Base-by-base conservation (phyloP, 2,113 vertebrate species). In the Phyllostomus discolor region DNA sequence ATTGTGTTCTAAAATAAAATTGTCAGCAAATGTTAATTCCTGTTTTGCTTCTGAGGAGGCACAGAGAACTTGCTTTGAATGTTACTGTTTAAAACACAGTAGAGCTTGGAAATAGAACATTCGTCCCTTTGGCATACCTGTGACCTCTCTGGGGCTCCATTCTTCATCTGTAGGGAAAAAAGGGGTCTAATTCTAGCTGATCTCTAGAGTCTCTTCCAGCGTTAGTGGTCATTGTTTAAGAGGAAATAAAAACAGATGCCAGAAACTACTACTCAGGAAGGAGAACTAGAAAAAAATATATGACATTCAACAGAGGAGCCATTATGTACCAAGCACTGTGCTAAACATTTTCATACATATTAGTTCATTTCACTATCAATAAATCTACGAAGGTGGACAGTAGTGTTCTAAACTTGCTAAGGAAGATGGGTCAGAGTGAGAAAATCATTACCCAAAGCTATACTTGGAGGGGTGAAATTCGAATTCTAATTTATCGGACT, bases 1-100 rank as follows among this genome's bases (percentile, higher is more conserved):
- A 92, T 59, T 95, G 22, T 90, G 33, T 78, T 88, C 73, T 95
- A 83, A 95, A 94, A 87, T 64, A 92, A 94, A 97, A 96, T 86
- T 67, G 38, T 79, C 86, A 96, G 79, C 52, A 96, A 96, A 96
- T 96, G 79, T 92, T 88, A 95, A 90, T 46, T 89, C 28, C 72
- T 72, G 2, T 78, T 93, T 92, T 75, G 67, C 62, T 82, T 90
- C 85, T 89, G 62, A 90, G 66, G 66, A 43, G 41, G 35, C 66
- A 57, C 43, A 79, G 59, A 85, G 80, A 91, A 52, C 22, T 89
- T 86, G 83, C 33, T 90, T 81, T 97, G 76, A 88, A 75, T 86
- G 50, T 76, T 75, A 91, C 64, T 91, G 92, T 88, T 96, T 88
- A 91, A 88, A 97, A 70, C 38, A 88, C 26, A 96, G 64, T 6